Percentiles rank a stretch among this genome's conserved stretches.
Evolutionary conservation across 2,113 vertebrate species (phyloP).

Genomic region (Hemicordylus capensis): DNA sequence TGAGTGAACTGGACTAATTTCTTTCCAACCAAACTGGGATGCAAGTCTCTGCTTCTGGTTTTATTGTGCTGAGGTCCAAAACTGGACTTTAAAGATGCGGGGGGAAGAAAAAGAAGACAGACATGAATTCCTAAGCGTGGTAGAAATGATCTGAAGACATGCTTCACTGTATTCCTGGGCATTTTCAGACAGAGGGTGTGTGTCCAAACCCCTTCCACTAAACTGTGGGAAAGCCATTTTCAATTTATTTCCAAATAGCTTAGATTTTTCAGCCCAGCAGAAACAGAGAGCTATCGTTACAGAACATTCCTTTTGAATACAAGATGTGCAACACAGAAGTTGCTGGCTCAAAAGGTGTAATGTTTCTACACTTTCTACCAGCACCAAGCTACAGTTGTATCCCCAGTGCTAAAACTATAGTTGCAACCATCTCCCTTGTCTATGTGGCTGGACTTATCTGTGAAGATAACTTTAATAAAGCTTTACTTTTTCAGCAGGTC

Average conservation of each 20-base stretch:
- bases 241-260: neutral
- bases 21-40: too few relatives aligned
- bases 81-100: too few relatives aligned
- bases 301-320: neutral
- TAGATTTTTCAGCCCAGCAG: conserved; percentile 3
- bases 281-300: neutral
- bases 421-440: neutral
- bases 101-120: too few relatives aligned
- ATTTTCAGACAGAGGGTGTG: too few relatives aligned
- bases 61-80: too few relatives aligned
- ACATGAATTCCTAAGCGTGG: too few relatives aligned
- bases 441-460: neutral
- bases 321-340: neutral
- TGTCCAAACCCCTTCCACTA: too few relatives aligned
- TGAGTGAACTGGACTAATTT: too few relatives aligned
- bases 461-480: conserved; percentile 26
- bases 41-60: too few relatives aligned
- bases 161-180: too few relatives aligned
- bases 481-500: conserved; percentile 24
- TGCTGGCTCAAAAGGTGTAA: neutral
- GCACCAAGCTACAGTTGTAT: too few relatives aligned
- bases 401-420: conserved; percentile 1
- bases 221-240: neutral
- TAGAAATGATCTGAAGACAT: too few relatives aligned
- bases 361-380: conserved; percentile 5